Conservation (phyloP, 2,888 invertebrate genomes). For the Spilarctia lutea region DNA sequence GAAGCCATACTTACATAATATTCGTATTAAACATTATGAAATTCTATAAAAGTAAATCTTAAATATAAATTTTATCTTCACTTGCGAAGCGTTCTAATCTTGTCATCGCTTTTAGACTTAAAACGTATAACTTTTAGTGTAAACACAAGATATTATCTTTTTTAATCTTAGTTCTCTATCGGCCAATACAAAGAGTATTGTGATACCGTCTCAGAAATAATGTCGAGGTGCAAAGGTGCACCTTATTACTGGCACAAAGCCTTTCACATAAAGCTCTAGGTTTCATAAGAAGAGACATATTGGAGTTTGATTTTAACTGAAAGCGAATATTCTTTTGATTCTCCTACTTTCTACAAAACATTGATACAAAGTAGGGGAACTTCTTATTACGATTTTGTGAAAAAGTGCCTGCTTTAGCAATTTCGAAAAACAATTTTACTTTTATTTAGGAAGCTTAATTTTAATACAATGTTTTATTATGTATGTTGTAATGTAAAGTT, state of each 20-base stretch:
- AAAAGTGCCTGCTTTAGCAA: neutral
- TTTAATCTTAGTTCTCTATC: slow-evolving; percentile 40
- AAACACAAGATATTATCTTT: slow-evolving; percentile 12
- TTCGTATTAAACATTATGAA: neutral
- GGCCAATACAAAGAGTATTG: slow-evolving; percentile 51
- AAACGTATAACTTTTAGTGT: slow-evolving; percentile 6
- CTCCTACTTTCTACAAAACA: no score
- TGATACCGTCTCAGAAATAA: slow-evolving; percentile 57
- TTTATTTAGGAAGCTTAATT: no score
- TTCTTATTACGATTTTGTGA: neutral
- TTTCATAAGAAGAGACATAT: slow-evolving; percentile 12
- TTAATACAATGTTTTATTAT: no score
- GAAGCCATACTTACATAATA: neutral
- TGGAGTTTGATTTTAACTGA: neutral
- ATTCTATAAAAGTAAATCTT: neutral
- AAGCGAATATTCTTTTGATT: neutral
- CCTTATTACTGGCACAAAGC: slow-evolving; percentile 58
- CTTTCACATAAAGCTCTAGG: slow-evolving; percentile 14
- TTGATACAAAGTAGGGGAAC: neutral
- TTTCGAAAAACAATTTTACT: no score
- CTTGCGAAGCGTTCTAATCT: neutral
- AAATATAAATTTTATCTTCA: neutral
- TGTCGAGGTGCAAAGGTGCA: slow-evolving; percentile 53
- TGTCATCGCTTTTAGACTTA: neutral
- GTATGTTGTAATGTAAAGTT: no score